Conservation (phyloP, 2,888 invertebrate genomes). For the Rosalia funebris region DNA sequence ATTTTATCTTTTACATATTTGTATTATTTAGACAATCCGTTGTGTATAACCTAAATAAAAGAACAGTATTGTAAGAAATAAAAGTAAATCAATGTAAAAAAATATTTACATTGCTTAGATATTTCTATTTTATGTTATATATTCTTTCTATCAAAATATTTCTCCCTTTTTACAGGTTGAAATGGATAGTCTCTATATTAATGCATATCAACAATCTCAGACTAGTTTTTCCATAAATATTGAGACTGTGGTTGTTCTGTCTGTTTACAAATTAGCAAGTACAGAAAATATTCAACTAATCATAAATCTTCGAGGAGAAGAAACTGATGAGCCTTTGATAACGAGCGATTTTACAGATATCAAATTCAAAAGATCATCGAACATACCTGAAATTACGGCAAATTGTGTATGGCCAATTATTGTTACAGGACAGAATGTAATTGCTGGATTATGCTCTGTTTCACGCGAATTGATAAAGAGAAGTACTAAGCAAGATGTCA, state of each 20-base stretch:
- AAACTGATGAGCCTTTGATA: constrained; percentile 50
- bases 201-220: constrained; percentile 30
- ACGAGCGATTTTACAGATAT: constrained; percentile 58
- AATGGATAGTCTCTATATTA: constrained; percentile 39
- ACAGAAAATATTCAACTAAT: constrained; percentile 39
- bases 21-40: too few species aligned
- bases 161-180: constrained; percentile 23
- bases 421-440: constrained; percentile 69
- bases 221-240: constrained; percentile 39
- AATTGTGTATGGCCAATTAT: constrained; percentile 72
- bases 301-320: constrained; percentile 29
- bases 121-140: too few species aligned
- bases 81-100: too few species aligned
- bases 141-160: too few species aligned
- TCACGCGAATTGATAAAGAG: constrained; percentile 70
- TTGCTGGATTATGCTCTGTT: constrained; percentile 84
- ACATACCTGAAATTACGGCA: constrained; percentile 61
- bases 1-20: too few species aligned
- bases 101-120: too few species aligned
- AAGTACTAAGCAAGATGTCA: constrained; percentile 53
- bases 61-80: too few species aligned
- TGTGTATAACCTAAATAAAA: too few species aligned
- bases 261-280: constrained; percentile 43
- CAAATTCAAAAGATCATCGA: constrained; percentile 56
- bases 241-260: constrained; percentile 46